Evolutionary conservation across 2,797 vertebrate genomes (phyloP).

Genomic region (Neosalanx taihuensis): DNA sequence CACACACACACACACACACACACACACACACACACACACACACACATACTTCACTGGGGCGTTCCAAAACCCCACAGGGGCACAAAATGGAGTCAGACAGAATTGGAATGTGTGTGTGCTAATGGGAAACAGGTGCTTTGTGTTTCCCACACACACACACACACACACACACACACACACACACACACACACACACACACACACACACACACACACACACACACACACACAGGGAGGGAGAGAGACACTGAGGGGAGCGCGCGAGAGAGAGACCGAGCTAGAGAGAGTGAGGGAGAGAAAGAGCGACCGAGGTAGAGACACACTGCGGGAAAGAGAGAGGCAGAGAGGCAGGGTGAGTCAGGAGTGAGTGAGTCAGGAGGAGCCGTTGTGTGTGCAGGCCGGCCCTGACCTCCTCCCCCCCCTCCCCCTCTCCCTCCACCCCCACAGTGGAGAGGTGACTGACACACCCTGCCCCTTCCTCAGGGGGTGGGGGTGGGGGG

Average conservation of each 20-base stretch:
- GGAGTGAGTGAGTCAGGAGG: background rate
- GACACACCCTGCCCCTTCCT: background rate
- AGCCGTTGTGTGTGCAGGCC: background rate
- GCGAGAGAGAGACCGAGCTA: background rate
- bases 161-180: conserved; percentile 10
- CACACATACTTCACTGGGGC: background rate
- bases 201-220: conserved; percentile 44
- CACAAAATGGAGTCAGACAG: conserved; percentile 13
- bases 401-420: too few species aligned
- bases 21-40: conserved; percentile 8
- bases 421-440: too few species aligned
- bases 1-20: background rate
- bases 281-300: background rate
- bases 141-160: conserved; percentile 38
- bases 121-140: conserved; percentile 10
- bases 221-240: background rate
- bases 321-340: background rate
- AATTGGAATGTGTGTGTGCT: conserved; percentile 4
- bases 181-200: conserved; percentile 37
- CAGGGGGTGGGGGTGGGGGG: background rate
- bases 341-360: background rate
- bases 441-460: background rate
- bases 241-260: too few species aligned
- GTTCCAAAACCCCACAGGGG: background rate
- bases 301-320: background rate